A percentile compares a stretch with the other conserved stretches of the same genome.
These are phyloP conservation scores for Colius striatus DNA, from an alignment of 2,113 vertebrate genomes.

Conservation along the genomic window DNA sequence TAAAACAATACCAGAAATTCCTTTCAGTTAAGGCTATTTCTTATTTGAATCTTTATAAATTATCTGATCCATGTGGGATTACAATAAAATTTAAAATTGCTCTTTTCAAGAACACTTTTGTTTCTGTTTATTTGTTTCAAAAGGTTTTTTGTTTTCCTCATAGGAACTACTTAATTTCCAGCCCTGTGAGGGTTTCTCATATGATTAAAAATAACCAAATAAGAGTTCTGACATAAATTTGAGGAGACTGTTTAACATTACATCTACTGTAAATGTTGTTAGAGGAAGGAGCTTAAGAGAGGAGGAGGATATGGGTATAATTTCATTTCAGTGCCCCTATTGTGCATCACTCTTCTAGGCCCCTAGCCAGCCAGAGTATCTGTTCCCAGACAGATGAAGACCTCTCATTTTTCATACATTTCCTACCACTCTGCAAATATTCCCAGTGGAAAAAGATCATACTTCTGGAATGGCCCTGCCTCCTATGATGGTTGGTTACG, in stretches of 20 bases:
- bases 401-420: not conserved
- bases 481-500: not conserved
- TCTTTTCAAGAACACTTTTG: not conserved
- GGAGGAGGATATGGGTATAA: not conserved
- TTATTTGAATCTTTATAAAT: not conserved
- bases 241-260: not conserved
- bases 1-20: not conserved
- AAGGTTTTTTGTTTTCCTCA: not conserved
- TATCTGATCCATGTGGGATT: not conserved
- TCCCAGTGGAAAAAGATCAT: not conserved
- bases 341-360: not conserved
- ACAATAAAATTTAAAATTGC: not conserved
- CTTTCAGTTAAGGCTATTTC: not conserved
- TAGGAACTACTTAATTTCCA: not conserved
- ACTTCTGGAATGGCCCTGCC: not conserved
- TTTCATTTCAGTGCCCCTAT: not conserved
- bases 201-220: not conserved
- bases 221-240: not conserved
- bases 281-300: not conserved
- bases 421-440: not conserved
- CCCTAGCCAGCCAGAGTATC: not conserved
- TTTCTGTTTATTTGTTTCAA: not conserved
- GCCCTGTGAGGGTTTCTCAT: not conserved
- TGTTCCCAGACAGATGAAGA: not conserved
- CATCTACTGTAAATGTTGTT: not conserved